Evolutionary conservation across 37 sponge, comb jelly and placozoan genomes (phyloP).

Genomic region (Halisarca cf. caerulea): DNA sequence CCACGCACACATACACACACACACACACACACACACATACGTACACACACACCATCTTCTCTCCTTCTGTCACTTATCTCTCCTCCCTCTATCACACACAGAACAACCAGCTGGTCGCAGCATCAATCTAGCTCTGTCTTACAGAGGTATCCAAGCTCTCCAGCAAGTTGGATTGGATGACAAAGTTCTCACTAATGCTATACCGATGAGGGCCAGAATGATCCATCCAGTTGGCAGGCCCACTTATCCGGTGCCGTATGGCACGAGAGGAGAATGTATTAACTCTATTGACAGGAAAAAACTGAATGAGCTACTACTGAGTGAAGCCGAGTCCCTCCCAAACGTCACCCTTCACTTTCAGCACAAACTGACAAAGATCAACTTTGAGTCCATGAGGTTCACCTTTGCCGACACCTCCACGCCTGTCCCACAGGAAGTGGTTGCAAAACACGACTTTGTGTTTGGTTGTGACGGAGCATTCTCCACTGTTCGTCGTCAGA

Average conservation of each 20-base stretch:
- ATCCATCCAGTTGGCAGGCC: constrained; percentile 74
- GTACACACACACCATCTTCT: no score
- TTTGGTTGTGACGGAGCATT: constrained; percentile 89
- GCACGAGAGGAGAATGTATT: constrained; percentile 65
- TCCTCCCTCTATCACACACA: no score
- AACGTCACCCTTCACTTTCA: constrained; percentile 68
- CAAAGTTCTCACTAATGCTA: constrained; percentile 46
- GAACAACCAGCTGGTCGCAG: constrained; percentile 64
- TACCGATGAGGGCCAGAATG: constrained; percentile 83
- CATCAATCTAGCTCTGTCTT: constrained; percentile 87
- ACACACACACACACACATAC: no score
- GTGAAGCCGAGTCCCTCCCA: constrained; percentile 42
- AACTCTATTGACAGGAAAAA: constrained; percentile 77
- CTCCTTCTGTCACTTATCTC: no score
- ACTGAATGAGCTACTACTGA: constrained; percentile 78
- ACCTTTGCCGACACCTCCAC: constrained; percentile 11
- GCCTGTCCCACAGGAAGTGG: neutral
- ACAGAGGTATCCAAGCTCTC: constrained; percentile 81
- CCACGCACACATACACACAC: no score
- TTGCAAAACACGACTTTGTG: constrained; percentile 46
- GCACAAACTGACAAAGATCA: constrained; percentile 55
- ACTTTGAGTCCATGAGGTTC: constrained; percentile 40
- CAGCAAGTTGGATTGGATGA: constrained; percentile 67
- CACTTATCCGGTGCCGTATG: constrained; percentile 60
- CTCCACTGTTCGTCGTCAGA: constrained; percentile 77